These are phyloP conservation scores for Bryconaethiops microstoma DNA, from an alignment of 2,797 vertebrate genomes.

Conservation along the genomic window DNA sequence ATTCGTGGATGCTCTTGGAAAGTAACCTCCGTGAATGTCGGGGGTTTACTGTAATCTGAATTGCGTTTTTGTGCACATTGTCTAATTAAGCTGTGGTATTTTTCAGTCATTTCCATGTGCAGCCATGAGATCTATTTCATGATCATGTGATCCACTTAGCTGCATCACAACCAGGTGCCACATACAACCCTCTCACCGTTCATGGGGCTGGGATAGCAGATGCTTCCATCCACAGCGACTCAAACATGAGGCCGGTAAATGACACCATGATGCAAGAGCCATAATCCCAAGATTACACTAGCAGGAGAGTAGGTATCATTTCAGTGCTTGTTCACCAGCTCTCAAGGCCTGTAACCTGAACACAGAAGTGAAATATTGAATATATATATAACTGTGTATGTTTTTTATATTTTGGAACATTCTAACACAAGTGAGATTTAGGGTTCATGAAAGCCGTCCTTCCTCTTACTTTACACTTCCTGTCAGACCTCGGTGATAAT, in stretches of 20 bases:
- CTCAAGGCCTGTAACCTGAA: neutral
- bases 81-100: neutral
- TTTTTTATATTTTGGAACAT: neutral
- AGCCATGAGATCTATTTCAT: neutral
- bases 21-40: too few species aligned
- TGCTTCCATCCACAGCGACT: neutral
- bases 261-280: neutral
- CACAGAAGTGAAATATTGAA: too few species aligned
- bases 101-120: neutral
- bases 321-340: neutral
- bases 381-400: neutral
- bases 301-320: neutral
- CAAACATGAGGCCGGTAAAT: neutral
- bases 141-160: neutral
- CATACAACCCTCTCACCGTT: neutral
- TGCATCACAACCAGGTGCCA: neutral
- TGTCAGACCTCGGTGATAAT: too few species aligned
- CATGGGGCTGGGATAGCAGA: neutral
- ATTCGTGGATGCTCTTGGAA: too few species aligned
- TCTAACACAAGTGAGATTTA: neutral
- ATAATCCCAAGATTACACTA: neutral
- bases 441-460: too few species aligned
- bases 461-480: too few species aligned
- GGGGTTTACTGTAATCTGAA: too few species aligned
- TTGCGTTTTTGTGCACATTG: neutral